Evolutionary conservation across 2,888 invertebrate species (phyloP).

Genomic region (Apotomis turbidana): DNA sequence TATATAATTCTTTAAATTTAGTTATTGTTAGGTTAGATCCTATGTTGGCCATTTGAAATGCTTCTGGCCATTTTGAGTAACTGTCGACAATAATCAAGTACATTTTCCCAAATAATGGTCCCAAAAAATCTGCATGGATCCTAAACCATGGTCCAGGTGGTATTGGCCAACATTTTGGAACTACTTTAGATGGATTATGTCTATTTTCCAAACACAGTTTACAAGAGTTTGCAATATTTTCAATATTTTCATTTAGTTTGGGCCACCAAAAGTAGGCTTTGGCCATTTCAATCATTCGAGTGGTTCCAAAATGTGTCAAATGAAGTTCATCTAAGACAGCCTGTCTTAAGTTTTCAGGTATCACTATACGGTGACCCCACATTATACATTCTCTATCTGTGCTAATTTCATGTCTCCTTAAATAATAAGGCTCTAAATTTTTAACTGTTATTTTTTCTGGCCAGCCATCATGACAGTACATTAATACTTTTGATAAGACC

Average conservation of each 20-base stretch:
- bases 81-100: too few species aligned
- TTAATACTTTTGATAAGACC: too few species aligned
- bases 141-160: constrained; percentile 5
- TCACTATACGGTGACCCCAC: constrained; percentile 5
- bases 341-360: not conserved
- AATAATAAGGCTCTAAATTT: not conserved
- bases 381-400: constrained; percentile 4
- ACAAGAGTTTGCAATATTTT: not conserved
- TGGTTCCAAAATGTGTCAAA: constrained; percentile 6
- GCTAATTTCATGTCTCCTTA: not conserved
- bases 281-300: constrained; percentile 4
- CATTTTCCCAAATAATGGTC: not conserved
- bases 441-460: too few species aligned
- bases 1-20: too few species aligned
- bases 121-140: constrained; percentile 2
- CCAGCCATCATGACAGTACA: too few species aligned
- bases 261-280: constrained; percentile 6
- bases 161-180: constrained; percentile 5
- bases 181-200: not conserved
- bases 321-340: not conserved
- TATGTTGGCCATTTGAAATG: too few species aligned
- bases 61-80: too few species aligned
- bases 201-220: not conserved
- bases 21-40: too few species aligned
- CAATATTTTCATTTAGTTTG: not conserved